Evolutionary conservation across 2,888 invertebrate genomes (phyloP).

Genomic region (Cremastinae sp.): DNA sequence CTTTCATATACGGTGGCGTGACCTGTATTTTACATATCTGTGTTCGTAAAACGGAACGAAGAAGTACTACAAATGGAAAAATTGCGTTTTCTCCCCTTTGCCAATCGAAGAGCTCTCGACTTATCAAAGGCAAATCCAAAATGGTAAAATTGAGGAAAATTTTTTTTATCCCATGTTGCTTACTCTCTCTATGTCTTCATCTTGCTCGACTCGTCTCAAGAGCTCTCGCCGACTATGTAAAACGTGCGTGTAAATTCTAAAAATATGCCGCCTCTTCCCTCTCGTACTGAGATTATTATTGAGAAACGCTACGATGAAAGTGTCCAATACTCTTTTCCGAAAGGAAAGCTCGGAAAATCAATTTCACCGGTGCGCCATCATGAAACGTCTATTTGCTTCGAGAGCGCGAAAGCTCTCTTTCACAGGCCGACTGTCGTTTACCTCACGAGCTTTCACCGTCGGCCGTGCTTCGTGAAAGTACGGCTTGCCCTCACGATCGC

Average conservation of each 20-base stretch:
- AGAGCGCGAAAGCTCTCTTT: conserved; percentile 14
- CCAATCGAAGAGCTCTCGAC: conserved; percentile 3
- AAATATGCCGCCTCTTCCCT: conserved; percentile 56
- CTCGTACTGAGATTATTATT: conserved; percentile 1
- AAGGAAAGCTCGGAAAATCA: conserved; percentile 56
- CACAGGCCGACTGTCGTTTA: neutral
- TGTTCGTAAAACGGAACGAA: conserved; percentile 46
- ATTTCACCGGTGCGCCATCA: conserved; percentile 50
- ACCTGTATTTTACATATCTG: neutral
- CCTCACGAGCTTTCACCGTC: conserved; percentile 26
- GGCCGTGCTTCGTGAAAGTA: conserved; percentile 7
- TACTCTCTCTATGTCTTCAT: conserved; percentile 38
- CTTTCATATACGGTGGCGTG: conserved; percentile 59
- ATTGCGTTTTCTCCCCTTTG: conserved; percentile 72
- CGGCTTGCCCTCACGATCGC: conserved; percentile 35
- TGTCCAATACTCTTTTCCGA: conserved; percentile 55
- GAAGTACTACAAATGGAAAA: conserved; percentile 72
- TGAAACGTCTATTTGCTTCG: conserved; percentile 57
- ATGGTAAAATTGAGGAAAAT: conserved; percentile 2
- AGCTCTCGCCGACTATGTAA: conserved; percentile 43
- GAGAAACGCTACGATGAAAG: conserved; percentile 37
- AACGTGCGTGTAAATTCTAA: conserved; percentile 75
- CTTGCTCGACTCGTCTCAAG: conserved; percentile 3
- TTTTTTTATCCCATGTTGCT: conserved; percentile 9
- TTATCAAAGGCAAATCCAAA: conserved; percentile 4